Percentiles rank a stretch among this genome's conserved stretches.
Evolutionary conservation across 2,113 vertebrate species (phyloP).

Genomic region (Sinocyclocheilus anshuiensis): DNA sequence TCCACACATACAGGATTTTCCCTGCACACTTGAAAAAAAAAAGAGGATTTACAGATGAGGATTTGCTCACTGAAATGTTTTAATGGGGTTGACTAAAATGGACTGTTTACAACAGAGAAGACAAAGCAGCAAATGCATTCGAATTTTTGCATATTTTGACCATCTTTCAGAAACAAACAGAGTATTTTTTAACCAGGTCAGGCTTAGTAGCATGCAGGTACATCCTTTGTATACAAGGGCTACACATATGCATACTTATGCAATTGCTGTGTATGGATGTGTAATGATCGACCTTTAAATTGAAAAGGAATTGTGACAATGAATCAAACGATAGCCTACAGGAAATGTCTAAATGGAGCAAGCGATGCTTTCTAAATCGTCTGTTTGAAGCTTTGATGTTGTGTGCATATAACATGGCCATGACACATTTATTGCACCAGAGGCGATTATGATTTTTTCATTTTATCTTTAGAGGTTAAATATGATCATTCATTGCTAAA

Average conservation of each 20-base stretch:
- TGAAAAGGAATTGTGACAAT: not conserved
- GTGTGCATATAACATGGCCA: not conserved
- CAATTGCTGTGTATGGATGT: not conserved
- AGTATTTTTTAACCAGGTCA: slow-evolving; percentile 14
- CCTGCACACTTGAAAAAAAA: slow-evolving; percentile 37
- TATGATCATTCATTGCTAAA: not conserved
- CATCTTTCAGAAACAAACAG: not conserved
- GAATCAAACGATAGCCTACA: not conserved
- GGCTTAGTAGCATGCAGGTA: slow-evolving; percentile 3
- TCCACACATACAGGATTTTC: slow-evolving; percentile 48
- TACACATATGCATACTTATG: not conserved
- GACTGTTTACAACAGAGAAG: slow-evolving; percentile 44
- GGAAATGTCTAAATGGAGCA: not conserved
- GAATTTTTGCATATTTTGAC: slow-evolving; percentile 26
- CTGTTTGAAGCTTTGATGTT: slow-evolving; percentile 2
- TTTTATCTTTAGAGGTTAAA: not conserved
- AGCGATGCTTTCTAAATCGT: not conserved
- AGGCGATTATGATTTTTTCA: not conserved
- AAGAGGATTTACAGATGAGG: slow-evolving; percentile 69
- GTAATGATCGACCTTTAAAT: slow-evolving; percentile 32
- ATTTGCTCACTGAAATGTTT: slow-evolving; percentile 68
- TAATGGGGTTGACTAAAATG: slow-evolving; percentile 64
- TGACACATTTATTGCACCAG: not conserved
- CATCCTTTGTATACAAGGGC: no score
- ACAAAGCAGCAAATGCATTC: slow-evolving; percentile 61